A percentile compares a stretch with the other conserved stretches of the same genome.
Evolutionary conservation across 2,888 invertebrate genomes (phyloP).

Genomic region (Cephus sareptanus): DNA sequence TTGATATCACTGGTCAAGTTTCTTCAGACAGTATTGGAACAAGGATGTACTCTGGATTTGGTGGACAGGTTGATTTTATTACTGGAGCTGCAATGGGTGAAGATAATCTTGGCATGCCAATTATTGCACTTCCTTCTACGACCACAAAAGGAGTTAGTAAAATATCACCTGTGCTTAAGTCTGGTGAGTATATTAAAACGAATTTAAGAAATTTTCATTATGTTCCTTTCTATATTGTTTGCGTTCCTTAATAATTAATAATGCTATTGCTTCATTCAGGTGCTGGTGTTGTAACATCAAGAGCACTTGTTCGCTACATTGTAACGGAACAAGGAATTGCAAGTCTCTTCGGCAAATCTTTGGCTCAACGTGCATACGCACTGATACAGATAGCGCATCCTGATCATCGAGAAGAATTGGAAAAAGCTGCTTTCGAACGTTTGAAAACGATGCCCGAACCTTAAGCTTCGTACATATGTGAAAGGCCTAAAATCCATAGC

Average conservation of each 20-base stretch:
- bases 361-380: constrained; percentile 74
- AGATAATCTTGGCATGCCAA: constrained; percentile 76
- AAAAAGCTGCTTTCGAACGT: constrained; percentile 74
- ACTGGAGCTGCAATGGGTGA: constrained; percentile 73
- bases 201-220: not conserved
- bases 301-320: constrained; percentile 76
- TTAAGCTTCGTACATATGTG: constrained; percentile 29
- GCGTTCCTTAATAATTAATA: not conserved
- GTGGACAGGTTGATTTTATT: constrained; percentile 77
- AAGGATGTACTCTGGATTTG: constrained; percentile 75
- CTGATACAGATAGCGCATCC: constrained; percentile 76
- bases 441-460: constrained; percentile 65
- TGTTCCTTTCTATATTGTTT: not conserved
- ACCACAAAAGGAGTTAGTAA: constrained; percentile 72
- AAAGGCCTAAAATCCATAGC: not conserved
- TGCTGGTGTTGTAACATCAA: constrained; percentile 75
- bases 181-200: constrained; percentile 59
- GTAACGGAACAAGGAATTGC: constrained; percentile 78
- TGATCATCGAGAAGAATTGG: constrained; percentile 71
- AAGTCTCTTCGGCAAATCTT: constrained; percentile 74
- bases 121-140: constrained; percentile 73
- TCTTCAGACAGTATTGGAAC: constrained; percentile 93
- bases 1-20: constrained; percentile 94
- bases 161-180: constrained; percentile 72
- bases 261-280: constrained; percentile 60